Evolutionary conservation across 92 coral and sea anemone genomes (phyloP), one percentile per base, ranked within the genome.

Genomic region (Heteractis magnifica): DNA sequence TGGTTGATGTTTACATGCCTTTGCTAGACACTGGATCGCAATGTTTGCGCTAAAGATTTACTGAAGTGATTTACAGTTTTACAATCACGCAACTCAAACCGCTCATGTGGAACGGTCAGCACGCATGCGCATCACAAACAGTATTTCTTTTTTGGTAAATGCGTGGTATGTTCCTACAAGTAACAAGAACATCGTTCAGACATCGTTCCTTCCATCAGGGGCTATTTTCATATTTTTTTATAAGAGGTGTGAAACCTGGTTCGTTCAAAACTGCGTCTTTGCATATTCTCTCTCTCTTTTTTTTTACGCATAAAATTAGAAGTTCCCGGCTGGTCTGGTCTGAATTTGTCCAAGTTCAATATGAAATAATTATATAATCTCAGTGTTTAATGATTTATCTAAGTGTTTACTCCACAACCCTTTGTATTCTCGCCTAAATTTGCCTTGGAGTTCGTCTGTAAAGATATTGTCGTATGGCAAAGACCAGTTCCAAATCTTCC

Each of bases 21-120:
- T 50, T 65, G 19, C 19, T 52, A 81, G 65, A 81, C 65, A 52
- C 19, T 21, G 52, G 10, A 81, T 51, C 12, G 9, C 13, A 21
- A 71, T 81, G 77, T 81, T 81, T 81, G 70, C 77, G 73, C 44
- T 50, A 52, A 55, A 70, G 84, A 81, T 51, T 81, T 81, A 81
- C 20, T 81, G 77, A 81, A 81, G 83, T 79, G 83, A 79, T 79
- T 81, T 59, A 53, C 19, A 10, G 26, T 80, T 73, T 51, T 62
- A 75, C 56, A 18, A 58, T 81, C 84, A 81, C 84, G 84, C 84
- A 81, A 70, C 52, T 41, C 16, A 13, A 51, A 21, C 51, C 56
- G 73, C 8, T 50, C 84, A 81, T 49, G 56, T 81, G 84, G 84
- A 81, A 81, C 84, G 77, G n/a, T 26, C 49, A 78, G 15, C 19